phyloP scores from a whole-genome alignment of 2,888 invertebrate species.

The Synergus umbraculus region DNA sequence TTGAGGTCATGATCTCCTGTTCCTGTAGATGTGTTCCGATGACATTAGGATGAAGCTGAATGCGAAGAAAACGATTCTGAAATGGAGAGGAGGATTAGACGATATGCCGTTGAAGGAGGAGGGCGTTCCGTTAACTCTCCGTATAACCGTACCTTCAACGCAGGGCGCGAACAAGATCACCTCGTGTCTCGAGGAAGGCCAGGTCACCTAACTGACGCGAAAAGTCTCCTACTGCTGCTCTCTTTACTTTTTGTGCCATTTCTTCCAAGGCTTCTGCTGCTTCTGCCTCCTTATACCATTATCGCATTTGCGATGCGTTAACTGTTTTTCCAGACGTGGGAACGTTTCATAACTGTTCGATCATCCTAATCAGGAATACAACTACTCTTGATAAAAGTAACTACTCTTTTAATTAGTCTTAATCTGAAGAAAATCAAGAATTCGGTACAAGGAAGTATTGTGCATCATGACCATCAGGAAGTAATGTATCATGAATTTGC shows the following conservation, averaged over 20 bases:
- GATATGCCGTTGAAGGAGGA: conserved; percentile 49
- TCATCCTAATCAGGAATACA: conserved; percentile 38
- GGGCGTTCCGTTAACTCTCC: conserved; percentile 61
- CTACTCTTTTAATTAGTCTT: background rate
- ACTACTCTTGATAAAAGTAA: background rate
- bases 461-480: too few species aligned
- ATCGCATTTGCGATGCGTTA: conserved; percentile 35
- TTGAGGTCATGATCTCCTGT: too few species aligned
- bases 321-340: conserved; percentile 18
- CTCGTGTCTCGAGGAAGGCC: conserved; percentile 67
- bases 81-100: conserved; percentile 46
- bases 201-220: conserved; percentile 65
- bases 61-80: conserved; percentile 29
- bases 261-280: conserved; percentile 17
- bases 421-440: background rate
- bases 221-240: conserved; percentile 57
- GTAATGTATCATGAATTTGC: background rate
- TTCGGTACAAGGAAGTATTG: background rate
- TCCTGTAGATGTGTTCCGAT: background rate
- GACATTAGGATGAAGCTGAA: conserved; percentile 12
- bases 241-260: conserved; percentile 50
- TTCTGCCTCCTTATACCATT: conserved; percentile 19
- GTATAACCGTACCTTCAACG: conserved; percentile 69
- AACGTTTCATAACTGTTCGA: conserved; percentile 29
- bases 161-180: conserved; percentile 73